Percentiles rank a stretch among this genome's conserved stretches.
Conservation (phyloP, 2,113 vertebrate genomes). For the western clawed frog (Xenopus tropicalis) region UCB_Xtro_10.0 CM004450.2:128634001-128634500, state of each 20-base stretch:
- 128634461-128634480: conserved; percentile 10
- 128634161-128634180: too few species aligned
- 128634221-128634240: background rate
- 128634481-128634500: too few species aligned
- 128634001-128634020: conserved; percentile 10
- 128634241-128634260: background rate
- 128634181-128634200: too few species aligned
- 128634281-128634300: conserved; percentile 32
- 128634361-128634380: conserved; percentile 27
- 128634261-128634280: conserved; percentile 20
- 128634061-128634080: background rate
- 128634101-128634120: too few species aligned
- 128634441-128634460: conserved; percentile 11
- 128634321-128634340: conserved; percentile 40
- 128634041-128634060: background rate
- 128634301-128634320: conserved; percentile 12
- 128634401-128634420: conserved; percentile 43
- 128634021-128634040: conserved; percentile 8
- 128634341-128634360: conserved; percentile 30
- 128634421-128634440: conserved; percentile 32
- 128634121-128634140: too few species aligned
- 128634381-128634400: conserved; percentile 40
- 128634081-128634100: too few species aligned
- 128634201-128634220: too few species aligned
- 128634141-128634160: too few species aligned